Conservation (phyloP, 1,140 invertebrate genomes). For the Chironomus tepperi region DNA sequence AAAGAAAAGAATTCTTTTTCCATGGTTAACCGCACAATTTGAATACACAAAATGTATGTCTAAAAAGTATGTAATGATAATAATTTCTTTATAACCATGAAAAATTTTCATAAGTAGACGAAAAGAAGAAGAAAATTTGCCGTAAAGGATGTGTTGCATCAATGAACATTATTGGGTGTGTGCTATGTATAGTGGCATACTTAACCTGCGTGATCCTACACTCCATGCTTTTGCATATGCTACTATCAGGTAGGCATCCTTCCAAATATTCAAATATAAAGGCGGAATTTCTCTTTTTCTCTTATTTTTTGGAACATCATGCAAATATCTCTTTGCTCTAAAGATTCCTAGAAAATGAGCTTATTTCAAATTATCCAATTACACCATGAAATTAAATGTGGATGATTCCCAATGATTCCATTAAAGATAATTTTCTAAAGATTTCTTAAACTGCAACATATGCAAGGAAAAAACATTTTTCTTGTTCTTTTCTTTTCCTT, state of each 20-base stretch:
- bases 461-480: not conserved
- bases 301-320: not conserved
- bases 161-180: not conserved
- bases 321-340: not conserved
- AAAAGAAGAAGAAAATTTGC: not conserved
- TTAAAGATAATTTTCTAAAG: constrained; percentile 17
- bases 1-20: not conserved
- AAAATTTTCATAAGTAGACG: not conserved
- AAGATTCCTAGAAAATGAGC: constrained; percentile 19
- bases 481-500: not conserved
- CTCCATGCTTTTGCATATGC: not conserved
- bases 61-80: not conserved
- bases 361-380: constrained; percentile 19
- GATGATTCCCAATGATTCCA: constrained; percentile 22
- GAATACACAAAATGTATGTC: not conserved
- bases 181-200: not conserved
- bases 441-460: not conserved
- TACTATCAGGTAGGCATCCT: constrained; percentile 5
- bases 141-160: not conserved
- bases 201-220: constrained; percentile 2
- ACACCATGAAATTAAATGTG: constrained; percentile 19
- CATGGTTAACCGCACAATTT: not conserved
- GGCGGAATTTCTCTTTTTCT: too few species aligned
- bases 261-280: not conserved
- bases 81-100: not conserved